Percentiles rank a stretch among this genome's conserved stretches.
Conservation (phyloP, 2,888 invertebrate species). For the Tetheella fluctuosa region DNA sequence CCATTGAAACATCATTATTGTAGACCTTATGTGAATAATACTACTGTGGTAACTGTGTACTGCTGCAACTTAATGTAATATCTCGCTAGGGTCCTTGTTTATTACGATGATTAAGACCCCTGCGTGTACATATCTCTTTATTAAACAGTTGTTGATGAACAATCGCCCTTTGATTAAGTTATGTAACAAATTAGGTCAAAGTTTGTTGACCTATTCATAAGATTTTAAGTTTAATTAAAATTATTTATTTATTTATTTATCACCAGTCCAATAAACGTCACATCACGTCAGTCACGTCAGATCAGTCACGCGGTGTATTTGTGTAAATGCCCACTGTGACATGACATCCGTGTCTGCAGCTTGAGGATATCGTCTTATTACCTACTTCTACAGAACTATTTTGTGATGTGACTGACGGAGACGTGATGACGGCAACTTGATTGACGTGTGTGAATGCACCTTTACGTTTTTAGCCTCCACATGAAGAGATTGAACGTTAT, state of each 20-base stretch:
- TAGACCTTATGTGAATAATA: not conserved
- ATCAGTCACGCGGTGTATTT: too few species aligned
- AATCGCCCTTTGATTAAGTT: conserved; percentile 16
- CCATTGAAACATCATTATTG: too few species aligned
- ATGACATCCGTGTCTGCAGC: too few species aligned
- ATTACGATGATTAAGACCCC: conserved; percentile 38
- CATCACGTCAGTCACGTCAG: too few species aligned
- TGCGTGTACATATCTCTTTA: conserved; percentile 30
- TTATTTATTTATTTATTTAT: too few species aligned
- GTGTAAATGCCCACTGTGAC: too few species aligned
- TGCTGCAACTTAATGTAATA: not conserved
- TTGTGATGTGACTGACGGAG: too few species aligned
- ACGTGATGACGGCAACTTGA: too few species aligned
- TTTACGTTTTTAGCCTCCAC: conserved; percentile 10
- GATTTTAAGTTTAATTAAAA: not conserved
- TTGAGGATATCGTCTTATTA: too few species aligned
- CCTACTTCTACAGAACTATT: too few species aligned
- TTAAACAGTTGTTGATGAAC: conserved; percentile 29
- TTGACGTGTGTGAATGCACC: too few species aligned
- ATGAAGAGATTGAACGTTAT: conserved; percentile 17
- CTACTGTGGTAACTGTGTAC: not conserved
- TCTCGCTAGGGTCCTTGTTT: conserved; percentile 28
- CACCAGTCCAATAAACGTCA: too few species aligned
- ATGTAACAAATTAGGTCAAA: not conserved
- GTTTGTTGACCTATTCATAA: not conserved